Percentiles rank a stretch among this genome's conserved stretches.
Evolutionary conservation across 2,797 vertebrate genomes (phyloP).

Genomic region (Typhlichthys eigenmanni): DNA sequence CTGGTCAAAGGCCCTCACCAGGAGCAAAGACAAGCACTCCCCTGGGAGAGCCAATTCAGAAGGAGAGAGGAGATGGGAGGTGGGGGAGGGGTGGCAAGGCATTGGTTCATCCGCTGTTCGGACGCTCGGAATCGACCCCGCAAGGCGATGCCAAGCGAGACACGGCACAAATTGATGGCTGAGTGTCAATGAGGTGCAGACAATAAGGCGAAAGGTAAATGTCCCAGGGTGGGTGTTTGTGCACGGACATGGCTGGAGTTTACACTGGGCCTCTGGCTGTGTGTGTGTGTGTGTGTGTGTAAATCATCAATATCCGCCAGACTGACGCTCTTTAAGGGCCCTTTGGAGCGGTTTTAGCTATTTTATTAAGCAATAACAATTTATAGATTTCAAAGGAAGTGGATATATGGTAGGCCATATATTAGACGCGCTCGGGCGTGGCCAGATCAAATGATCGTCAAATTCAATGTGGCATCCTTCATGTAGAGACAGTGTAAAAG

Average conservation of each 20-base stretch:
- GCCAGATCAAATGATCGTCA: slow-evolving; percentile 63
- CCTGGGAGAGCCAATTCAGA: slow-evolving; percentile 68
- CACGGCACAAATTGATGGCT: slow-evolving; percentile 69
- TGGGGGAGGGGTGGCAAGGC: not conserved
- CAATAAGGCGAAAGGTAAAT: slow-evolving; percentile 69
- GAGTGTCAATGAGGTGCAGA: slow-evolving; percentile 71
- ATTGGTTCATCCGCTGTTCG: slow-evolving; percentile 41
- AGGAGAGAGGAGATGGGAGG: slow-evolving; percentile 41
- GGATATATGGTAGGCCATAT: slow-evolving; percentile 43
- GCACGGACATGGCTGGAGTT: slow-evolving; percentile 43
- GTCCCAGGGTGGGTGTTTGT: slow-evolving; percentile 61
- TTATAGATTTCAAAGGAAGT: slow-evolving; percentile 55
- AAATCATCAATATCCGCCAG: slow-evolving; percentile 67
- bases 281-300: slow-evolving; percentile 39
- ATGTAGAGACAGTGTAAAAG: slow-evolving; percentile 29
- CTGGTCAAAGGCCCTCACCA: slow-evolving; percentile 43
- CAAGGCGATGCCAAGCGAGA: slow-evolving; percentile 58
- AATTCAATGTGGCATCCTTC: slow-evolving; percentile 50
- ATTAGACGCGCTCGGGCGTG: slow-evolving; percentile 48
- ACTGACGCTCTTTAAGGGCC: slow-evolving; percentile 52
- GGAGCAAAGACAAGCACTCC: slow-evolving; percentile 73
- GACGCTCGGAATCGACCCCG: slow-evolving; percentile 69
- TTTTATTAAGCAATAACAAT: slow-evolving; percentile 75
- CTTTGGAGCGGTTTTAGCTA: slow-evolving; percentile 61
- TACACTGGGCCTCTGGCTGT: slow-evolving; percentile 45